These are phyloP conservation scores for Peucedramus taeniatus DNA, from an alignment of 2,113 vertebrate species.

Conservation along the genomic window DNA sequence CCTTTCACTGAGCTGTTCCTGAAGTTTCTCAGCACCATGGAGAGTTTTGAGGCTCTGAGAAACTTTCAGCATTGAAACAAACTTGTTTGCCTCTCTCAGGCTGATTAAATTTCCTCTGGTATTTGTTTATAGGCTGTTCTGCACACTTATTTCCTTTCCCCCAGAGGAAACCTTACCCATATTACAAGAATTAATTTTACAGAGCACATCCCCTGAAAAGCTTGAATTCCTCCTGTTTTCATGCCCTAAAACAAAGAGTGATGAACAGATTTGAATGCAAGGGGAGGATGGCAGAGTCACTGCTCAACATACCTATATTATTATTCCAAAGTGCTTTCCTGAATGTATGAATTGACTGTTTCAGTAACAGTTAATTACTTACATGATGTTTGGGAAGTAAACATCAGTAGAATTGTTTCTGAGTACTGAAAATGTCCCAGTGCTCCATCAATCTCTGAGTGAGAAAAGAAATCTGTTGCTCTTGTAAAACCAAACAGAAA, in stretches of 20 bases:
- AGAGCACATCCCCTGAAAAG: background rate
- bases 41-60: conserved; percentile 5
- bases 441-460: background rate
- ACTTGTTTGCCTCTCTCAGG: background rate
- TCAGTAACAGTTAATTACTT: background rate
- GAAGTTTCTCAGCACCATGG: conserved; percentile 50
- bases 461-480: background rate
- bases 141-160: background rate
- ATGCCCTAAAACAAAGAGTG: background rate
- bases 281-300: background rate
- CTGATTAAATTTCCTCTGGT: conserved; percentile 5
- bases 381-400: background rate
- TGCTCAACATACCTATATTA: background rate
- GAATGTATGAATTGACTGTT: background rate
- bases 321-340: background rate
- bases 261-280: background rate
- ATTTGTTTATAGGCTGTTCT: background rate
- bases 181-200: background rate
- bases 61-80: conserved; percentile 3
- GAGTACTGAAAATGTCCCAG: background rate
- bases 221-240: background rate
- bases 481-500: background rate
- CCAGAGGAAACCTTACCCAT: background rate
- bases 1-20: conserved; percentile 49
- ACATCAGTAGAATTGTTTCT: background rate